Evolutionary conservation across 2,888 invertebrate genomes (phyloP), one percentile per base, ranked within the genome.

Genomic region (Hoplodrina ambigua): DNA sequence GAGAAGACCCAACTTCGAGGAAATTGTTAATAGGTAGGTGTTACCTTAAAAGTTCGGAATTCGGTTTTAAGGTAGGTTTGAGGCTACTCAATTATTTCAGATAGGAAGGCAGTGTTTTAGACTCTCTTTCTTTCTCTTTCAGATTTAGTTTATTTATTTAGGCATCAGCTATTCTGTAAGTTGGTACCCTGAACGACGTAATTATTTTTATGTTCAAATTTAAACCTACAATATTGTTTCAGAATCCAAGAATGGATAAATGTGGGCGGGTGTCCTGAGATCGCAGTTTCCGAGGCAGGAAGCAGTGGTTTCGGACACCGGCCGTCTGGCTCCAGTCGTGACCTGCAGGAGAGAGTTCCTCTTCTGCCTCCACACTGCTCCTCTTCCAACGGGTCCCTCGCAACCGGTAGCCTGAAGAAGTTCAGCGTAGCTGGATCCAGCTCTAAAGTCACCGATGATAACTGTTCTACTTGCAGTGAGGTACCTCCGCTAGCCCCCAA

Each of bases 1-100:
- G 73, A 96, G 99, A 44, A 96, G 99, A 85, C 99, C 99, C 0
- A 97, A 98, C 85, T 99, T 99, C 92, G 97, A 98, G 37, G 99
- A 99, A 91, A 98, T 99, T 70, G 98, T 98, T 82, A 97, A 97
- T 86, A 97, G 99, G 96, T 94, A 84, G 13, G 58, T 57, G 17
- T 56, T 6, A 50, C 1, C 2, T 0, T 15, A 13, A 0, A n/a
- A 10, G 50, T 59, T 11, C 17, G 41, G 7, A 11, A 41, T n/a
- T n/a, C 33, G 19, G 4, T 10, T 49, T 50, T 17, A 5, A 2
- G 30, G 13, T n/a, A 46, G 7, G 3, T 49, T 10, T 7, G n/a
- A n/a, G n/a, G 37, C 17, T 17, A 17, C 13, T 44, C 44, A 15
- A 15, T 44, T 44, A 44, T 15, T 44, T 44, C 13, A 44, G 15